phyloP scores from a whole-genome alignment of 2,113 vertebrate species.

The Redunca redunca region DNA sequence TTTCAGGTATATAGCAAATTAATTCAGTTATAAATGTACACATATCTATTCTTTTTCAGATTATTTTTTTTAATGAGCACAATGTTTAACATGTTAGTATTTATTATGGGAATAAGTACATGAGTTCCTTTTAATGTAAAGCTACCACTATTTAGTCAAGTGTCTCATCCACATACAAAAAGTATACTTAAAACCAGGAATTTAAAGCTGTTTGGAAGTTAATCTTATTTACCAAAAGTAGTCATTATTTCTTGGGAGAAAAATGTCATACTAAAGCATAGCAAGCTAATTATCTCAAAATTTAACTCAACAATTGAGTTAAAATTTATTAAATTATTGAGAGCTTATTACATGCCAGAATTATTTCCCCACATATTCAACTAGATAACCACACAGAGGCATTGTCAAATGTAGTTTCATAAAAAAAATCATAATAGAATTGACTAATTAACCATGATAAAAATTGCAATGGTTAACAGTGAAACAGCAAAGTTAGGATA shows the following conservation, averaged over 20 bases:
- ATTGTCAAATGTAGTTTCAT: neutral
- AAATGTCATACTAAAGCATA: neutral
- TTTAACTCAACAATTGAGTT: neutral
- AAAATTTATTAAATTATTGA: slow-evolving; percentile 3
- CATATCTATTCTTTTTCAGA: neutral
- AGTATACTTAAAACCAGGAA: neutral
- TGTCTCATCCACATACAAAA: neutral
- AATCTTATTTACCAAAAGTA: neutral
- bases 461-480: neutral
- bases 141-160: neutral
- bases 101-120: neutral
- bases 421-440: neutral
- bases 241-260: neutral
- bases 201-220: neutral
- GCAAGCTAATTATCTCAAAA: neutral
- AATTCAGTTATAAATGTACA: neutral
- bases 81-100: neutral
- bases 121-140: neutral
- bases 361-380: neutral
- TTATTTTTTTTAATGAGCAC: neutral
- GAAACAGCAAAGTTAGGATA: neutral
- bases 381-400: neutral
- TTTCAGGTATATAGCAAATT: neutral
- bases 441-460: neutral
- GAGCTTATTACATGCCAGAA: neutral